A percentile compares a stretch with the other conserved stretches of the same genome.
These are phyloP conservation scores for Danio aesculapii DNA, from an alignment of 2,797 vertebrate genomes.

Conservation along the genomic window DNA sequence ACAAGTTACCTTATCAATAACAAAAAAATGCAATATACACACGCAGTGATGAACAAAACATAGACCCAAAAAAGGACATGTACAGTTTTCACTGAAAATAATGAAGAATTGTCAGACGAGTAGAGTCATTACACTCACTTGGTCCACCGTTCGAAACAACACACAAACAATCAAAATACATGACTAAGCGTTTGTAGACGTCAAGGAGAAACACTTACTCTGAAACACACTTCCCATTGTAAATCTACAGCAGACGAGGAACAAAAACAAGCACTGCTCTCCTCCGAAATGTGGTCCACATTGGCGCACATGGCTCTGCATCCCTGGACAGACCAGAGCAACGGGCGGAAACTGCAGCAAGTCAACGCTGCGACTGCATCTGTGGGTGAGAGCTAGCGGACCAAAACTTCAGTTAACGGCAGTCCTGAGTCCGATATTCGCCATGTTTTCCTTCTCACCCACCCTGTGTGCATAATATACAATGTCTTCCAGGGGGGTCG, in stretches of 20 bases:
- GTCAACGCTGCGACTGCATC: neutral
- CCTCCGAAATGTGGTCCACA: constrained; percentile 14
- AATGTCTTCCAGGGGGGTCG: neutral
- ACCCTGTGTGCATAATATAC: neutral
- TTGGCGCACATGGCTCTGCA: constrained; percentile 37
- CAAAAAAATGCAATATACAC: neutral
- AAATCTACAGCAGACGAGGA: neutral
- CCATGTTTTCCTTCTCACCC: neutral
- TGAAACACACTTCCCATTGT: constrained; percentile 3
- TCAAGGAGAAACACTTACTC: constrained; percentile 35
- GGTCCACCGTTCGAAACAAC: neutral
- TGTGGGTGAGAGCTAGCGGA: neutral
- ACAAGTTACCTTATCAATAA: neutral
- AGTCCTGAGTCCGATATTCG: neutral
- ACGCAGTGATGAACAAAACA: neutral
- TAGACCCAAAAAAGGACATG: neutral
- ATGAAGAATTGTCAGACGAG: neutral
- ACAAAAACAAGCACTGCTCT: constrained; percentile 8
- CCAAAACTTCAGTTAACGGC: neutral
- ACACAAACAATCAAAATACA: neutral
- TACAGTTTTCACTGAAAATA: neutral
- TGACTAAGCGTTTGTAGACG: neutral
- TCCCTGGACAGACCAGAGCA: constrained; percentile 9
- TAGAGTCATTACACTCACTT: neutral
- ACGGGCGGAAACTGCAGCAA: constrained; percentile 25